Conservation (phyloP, 2,113 vertebrate genomes). For the Martes martes region DNA sequence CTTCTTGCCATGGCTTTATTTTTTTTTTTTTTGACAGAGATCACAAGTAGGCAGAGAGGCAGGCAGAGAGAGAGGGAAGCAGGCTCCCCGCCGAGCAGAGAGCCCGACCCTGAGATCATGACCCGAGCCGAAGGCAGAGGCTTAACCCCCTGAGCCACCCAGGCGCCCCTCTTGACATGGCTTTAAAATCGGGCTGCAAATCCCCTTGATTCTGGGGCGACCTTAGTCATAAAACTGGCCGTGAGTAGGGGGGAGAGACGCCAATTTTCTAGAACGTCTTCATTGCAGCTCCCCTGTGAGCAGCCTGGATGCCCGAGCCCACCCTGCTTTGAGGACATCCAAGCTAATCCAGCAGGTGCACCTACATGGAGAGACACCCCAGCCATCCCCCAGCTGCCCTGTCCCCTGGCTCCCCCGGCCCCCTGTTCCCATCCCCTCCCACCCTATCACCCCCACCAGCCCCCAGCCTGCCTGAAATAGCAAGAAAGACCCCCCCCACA, state of each 20-base stretch:
- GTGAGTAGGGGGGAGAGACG: accelerated
- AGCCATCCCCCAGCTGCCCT: background rate
- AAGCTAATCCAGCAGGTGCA: accelerated
- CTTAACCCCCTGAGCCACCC: too few relatives aligned
- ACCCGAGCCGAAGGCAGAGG: too few relatives aligned
- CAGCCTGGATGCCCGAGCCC: background rate
- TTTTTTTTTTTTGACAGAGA: too few relatives aligned
- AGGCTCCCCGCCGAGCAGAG: too few relatives aligned
- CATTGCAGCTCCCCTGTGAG: background rate
- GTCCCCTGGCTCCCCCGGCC: background rate
- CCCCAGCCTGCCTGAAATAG: background rate
- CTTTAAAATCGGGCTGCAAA: background rate
- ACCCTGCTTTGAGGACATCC: background rate
- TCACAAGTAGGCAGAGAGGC: too few relatives aligned
- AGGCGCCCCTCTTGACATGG: too few relatives aligned
- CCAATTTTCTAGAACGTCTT: background rate
- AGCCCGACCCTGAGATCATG: too few relatives aligned
- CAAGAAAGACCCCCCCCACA: background rate
- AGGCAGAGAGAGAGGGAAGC: too few relatives aligned
- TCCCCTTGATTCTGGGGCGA: background rate
- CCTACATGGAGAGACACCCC: background rate
- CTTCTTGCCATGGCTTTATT: too few relatives aligned
- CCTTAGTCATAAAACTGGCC: background rate
- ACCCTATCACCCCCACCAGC: too few relatives aligned
- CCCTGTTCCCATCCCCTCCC: background rate